Base-by-base conservation (phyloP, 2,888 invertebrate genomes). In the Nasonia oneida region DNA sequence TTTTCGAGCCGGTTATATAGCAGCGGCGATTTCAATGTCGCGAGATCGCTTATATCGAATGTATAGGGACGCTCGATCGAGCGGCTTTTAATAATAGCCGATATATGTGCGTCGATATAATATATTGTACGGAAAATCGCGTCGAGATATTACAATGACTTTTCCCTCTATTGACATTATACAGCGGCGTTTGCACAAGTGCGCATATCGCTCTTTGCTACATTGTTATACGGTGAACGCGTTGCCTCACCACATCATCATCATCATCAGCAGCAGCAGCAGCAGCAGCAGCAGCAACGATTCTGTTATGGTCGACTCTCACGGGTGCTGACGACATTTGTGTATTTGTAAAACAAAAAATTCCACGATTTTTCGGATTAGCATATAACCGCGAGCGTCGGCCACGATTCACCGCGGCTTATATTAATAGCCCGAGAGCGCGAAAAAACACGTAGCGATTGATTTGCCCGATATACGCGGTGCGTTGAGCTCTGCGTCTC, bases 321-420 rank as follows among this genome's bases (percentile, higher is more conserved):
- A 29, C 53, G 37, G 3, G 6, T 15, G 50, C 23, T 67, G 29
- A 29, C 67, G 29, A 12, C 67, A 14, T 14, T 8, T 29, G 29
- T 33, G 14, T 67, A 67, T 33, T 57, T 67, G 29, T 67, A 67
- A 67, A 33, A 67, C 29, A 67, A 67, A 67, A 67, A 67, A 67
- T 67, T 67, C 67, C 67, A 3, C 15, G 0, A 5, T 29, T 29
- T 33, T 29, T 33, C 23, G 33, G 18, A 61, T 61, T 61, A 61
- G 57, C 57, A 61, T 61, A 61, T 61, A 61, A 61, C 3, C 15
- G 18, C 18, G 18, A 15, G 10, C 18, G 53, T 15, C 53, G 53
- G n/a, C 57, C 23, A 53, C 29, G 29, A 42, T 53, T 53, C 53
- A 18, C 18, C 57, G n/a, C 0, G 4, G 6, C n/a, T 61, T 61